Evolutionary conservation across 2,797 vertebrate genomes (phyloP), one percentile per base, ranked within the genome.

Genomic region (Crocidura indochinensis): DNA sequence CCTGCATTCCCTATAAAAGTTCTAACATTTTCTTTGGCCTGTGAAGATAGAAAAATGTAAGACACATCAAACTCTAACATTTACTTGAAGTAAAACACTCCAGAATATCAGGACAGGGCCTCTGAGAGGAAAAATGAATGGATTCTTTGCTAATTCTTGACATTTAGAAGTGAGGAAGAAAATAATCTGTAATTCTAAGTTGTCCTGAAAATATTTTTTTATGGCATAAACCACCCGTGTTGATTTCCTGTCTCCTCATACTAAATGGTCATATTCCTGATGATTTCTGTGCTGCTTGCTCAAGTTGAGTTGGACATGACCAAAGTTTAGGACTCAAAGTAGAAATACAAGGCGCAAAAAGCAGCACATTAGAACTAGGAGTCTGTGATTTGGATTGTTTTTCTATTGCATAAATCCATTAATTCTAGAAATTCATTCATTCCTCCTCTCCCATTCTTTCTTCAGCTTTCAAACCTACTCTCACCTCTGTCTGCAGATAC

Each of bases 231-330:
- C 31, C 15, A 72, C 26, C 84, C 77, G 87, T 20, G 26, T 8
- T 84, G 29, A 4, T 46, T 27, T 72, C 20, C 27, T 44, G 10
- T 73, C 5, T 53, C 22, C n/a, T 0, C 12, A 27, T 1, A 84
- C 3, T 2, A 1, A 2, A 84, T 56, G 24, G 22, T 38, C 15
- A 20, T 46, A 11, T 72, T 68, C 44, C 9, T 60, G 80, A 56
- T 78, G 1, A 3, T 78, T 74, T 84, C 47, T 82, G 17, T 44
- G 93, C 94, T 76, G 29, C n/a, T 9, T 82, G 27, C 47, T 81
- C 29, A 44, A 24, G 31, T 77, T 69, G n/a, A 53, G 10, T 44
- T 85, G 92, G 67, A 17, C 26, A 46, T 62, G 64, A 10, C 15
- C 12, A 38, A 3, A 31, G n/a, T 68, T 87, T 78, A 79, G 78